Evolutionary conservation across 2,797 vertebrate genomes (phyloP).

Genomic region (Pseudopleuronectes americanus): DNA sequence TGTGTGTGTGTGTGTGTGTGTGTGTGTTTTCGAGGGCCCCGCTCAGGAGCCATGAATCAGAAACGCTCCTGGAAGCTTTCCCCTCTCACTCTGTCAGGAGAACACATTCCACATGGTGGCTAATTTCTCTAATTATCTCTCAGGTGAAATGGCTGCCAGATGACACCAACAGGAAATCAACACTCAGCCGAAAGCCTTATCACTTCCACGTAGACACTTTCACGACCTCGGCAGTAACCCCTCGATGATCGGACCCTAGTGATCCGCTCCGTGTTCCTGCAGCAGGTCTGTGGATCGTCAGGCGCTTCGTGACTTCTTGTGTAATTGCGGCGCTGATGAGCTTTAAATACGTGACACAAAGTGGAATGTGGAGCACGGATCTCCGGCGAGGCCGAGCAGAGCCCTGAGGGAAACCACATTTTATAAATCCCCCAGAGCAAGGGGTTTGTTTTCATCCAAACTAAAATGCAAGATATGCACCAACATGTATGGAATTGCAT

Average conservation of each 20-base stretch:
- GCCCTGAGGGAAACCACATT: no score
- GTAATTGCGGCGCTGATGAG: not conserved
- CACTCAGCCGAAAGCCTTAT: conserved; percentile 65
- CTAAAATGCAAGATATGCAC: no score
- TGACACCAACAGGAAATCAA: conserved; percentile 80
- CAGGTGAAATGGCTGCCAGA: conserved; percentile 85
- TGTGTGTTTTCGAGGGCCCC: conserved; percentile 17
- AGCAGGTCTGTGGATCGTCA: not conserved
- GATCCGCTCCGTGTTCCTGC: not conserved
- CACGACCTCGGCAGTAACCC: conserved; percentile 24
- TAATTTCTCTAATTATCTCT: conserved; percentile 86
- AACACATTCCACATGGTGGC: conserved; percentile 84
- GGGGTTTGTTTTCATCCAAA: no score
- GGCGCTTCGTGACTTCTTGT: not conserved
- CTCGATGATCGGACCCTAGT: conserved; percentile 1
- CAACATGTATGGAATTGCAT: no score
- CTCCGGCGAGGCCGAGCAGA: no score
- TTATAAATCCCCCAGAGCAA: no score
- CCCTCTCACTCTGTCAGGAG: conserved; percentile 63
- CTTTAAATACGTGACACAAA: not conserved
- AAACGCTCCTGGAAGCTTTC: conserved; percentile 79
- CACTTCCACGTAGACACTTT: conserved; percentile 44
- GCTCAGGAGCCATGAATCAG: conserved; percentile 54
- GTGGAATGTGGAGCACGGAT: no score
- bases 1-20: conserved; percentile 12